Evolutionary conservation across 2,797 vertebrate species (phyloP).

Genomic region (Enteromius viviparus): DNA sequence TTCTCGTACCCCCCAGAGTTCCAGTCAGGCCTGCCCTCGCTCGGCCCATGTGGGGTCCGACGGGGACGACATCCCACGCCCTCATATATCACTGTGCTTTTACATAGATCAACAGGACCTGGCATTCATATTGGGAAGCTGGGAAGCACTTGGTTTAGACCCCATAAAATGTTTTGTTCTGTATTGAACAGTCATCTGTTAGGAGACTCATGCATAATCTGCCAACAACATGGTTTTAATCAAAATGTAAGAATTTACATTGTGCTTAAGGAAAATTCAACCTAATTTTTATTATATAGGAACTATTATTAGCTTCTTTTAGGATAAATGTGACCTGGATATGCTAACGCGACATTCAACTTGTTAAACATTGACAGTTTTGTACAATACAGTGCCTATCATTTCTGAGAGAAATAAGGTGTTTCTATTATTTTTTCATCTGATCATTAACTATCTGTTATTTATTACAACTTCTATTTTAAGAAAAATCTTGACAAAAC

Average conservation of each 20-base stretch:
- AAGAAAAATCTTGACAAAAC: background rate
- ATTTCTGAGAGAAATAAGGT: background rate
- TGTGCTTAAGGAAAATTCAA: background rate
- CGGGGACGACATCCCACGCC: constrained; percentile 72
- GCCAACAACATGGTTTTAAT: background rate
- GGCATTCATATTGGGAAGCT: background rate
- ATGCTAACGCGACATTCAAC: background rate
- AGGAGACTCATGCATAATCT: constrained; percentile 21
- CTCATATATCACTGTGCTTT: constrained; percentile 71
- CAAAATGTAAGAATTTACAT: background rate
- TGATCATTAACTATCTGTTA: background rate
- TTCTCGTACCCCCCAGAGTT: constrained; percentile 60
- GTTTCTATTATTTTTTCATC: background rate
- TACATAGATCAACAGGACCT: constrained; percentile 24
- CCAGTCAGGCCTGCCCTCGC: constrained; percentile 31
- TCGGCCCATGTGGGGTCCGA: constrained; percentile 72
- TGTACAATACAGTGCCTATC: background rate
- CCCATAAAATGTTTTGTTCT: constrained; percentile 39
- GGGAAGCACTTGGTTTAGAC: constrained; percentile 13
- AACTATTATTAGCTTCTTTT: no score
- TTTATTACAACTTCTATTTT: background rate
- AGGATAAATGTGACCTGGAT: background rate
- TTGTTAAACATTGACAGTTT: background rate
- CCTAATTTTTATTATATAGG: background rate
- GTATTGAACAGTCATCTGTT: constrained; percentile 14